phyloP scores from a whole-genome alignment of 2,797 vertebrate genomes.

The Jordanella pulchra region DNA sequence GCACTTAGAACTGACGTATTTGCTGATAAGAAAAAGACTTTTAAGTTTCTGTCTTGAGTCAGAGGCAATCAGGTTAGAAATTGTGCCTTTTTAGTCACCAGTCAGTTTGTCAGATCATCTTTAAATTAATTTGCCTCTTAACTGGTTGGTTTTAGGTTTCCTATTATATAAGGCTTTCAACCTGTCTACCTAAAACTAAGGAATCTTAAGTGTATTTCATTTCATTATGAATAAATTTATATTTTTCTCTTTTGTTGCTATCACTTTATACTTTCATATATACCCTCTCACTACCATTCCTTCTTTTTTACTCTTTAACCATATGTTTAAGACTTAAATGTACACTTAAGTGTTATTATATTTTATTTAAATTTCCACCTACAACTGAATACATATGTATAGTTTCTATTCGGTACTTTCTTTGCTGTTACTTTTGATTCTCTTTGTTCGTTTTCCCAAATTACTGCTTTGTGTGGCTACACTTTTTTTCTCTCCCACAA shows the following conservation, averaged over 20 bases:
- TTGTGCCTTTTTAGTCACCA: background rate
- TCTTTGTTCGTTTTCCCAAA: background rate
- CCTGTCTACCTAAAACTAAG: background rate
- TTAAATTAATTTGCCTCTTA: background rate
- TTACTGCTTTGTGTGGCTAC: background rate
- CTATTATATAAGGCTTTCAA: background rate
- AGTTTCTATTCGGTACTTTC: conserved; percentile 5
- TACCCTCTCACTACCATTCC: background rate
- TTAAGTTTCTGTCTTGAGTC: background rate
- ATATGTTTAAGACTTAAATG: background rate
- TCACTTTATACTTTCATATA: too few species aligned
- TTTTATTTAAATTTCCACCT: background rate
- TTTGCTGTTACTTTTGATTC: background rate
- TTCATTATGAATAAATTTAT: background rate
- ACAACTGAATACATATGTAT: background rate
- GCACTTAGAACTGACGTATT: background rate
- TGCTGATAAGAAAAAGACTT: background rate
- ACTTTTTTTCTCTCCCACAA: conserved; percentile 13
- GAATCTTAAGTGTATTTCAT: background rate
- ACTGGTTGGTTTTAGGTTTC: background rate
- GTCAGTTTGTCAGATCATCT: background rate
- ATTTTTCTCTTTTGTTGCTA: too few species aligned
- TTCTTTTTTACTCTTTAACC: background rate
- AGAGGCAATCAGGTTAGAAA: background rate
- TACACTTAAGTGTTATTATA: background rate